These are phyloP conservation scores for Opisthocomus hoazin DNA, from an alignment of 2,113 vertebrate species.

Conservation along the genomic window DNA sequence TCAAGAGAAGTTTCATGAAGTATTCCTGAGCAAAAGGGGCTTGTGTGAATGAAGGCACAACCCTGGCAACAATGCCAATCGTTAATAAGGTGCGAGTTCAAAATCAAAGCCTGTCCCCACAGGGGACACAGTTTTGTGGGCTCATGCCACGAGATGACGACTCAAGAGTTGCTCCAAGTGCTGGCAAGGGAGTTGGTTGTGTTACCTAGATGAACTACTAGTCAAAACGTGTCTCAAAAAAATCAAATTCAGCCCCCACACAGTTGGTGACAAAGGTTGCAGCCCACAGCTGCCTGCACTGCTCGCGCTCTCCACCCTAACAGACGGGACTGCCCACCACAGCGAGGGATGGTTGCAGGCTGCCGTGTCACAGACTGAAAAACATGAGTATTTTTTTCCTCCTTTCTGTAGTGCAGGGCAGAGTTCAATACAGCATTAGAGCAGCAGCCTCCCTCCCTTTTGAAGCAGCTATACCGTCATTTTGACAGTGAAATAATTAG, in stretches of 20 bases:
- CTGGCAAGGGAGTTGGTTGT: background rate
- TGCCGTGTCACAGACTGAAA: background rate
- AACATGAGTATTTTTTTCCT: background rate
- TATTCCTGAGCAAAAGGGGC: background rate
- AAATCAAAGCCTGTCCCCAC: background rate
- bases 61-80: background rate
- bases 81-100: background rate
- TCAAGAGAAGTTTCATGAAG: background rate
- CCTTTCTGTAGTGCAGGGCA: background rate
- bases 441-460: background rate
- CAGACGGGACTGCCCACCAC: background rate
- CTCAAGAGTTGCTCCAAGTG: background rate
- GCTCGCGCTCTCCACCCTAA: fast-evolving
- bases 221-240: background rate
- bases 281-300: background rate
- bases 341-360: background rate
- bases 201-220: background rate
- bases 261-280: background rate
- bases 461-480: background rate
- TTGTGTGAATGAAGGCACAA: background rate
- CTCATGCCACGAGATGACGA: background rate
- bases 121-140: background rate
- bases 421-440: background rate
- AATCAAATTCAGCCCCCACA: background rate
- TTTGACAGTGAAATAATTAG: background rate